phyloP scores from a whole-genome alignment of 2,888 invertebrate species.

The Doris montereyensis region DNA sequence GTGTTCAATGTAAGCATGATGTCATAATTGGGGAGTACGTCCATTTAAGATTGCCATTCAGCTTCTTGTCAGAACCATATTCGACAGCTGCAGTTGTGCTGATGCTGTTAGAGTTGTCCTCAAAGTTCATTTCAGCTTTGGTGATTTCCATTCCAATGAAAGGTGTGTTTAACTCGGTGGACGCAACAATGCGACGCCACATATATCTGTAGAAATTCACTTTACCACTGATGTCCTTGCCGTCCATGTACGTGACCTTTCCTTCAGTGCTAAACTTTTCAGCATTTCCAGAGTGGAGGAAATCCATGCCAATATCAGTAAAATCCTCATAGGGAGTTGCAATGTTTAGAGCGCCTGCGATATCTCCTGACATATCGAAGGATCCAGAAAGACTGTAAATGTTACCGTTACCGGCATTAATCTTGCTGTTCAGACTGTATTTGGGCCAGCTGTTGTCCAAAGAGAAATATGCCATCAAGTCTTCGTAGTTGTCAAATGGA shows the following conservation, averaged over 20 bases:
- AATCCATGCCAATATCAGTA: constrained; percentile 35
- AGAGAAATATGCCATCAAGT: constrained; percentile 24
- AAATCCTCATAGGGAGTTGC: constrained; percentile 29
- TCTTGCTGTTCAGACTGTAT: background rate
- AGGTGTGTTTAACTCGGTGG: constrained; percentile 39
- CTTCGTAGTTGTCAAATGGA: constrained; percentile 28
- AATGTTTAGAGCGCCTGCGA: constrained; percentile 34
- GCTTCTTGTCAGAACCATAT: constrained; percentile 27
- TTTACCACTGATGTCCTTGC: constrained; percentile 36
- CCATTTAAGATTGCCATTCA: constrained; percentile 24
- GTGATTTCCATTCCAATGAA: constrained; percentile 30
- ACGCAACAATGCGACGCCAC: constrained; percentile 36
- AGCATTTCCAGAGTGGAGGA: constrained; percentile 37
- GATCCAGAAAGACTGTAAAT: background rate
- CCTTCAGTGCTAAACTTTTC: constrained; percentile 38
- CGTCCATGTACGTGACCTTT: constrained; percentile 36
- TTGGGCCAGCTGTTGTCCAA: constrained; percentile 23
- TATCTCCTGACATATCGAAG: constrained; percentile 3
- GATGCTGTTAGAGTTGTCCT: constrained; percentile 34
- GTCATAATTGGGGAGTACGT: constrained; percentile 36
- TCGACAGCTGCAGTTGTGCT: constrained; percentile 38
- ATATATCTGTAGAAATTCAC: constrained; percentile 33
- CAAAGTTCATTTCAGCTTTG: constrained; percentile 39
- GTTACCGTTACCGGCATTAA: constrained; percentile 16
- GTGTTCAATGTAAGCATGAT: constrained; percentile 46